Base-by-base conservation (phyloP, 2,113 vertebrate species). In the Lasiurus borealis region DNA sequence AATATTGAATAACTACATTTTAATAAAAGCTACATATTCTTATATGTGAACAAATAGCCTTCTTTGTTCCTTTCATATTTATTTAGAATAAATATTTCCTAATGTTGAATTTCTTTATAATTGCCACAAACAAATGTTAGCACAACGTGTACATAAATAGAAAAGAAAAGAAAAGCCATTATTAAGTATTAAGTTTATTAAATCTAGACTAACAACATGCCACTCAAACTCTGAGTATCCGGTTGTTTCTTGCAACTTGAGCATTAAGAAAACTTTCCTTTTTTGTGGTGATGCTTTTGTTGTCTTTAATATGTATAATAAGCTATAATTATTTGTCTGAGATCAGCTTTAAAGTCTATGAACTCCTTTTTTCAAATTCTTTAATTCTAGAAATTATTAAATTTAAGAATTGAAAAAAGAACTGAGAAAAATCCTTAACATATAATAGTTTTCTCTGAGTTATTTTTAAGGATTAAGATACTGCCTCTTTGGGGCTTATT, bases 101-200 rank as follows among this genome's bases (percentile, higher is more conserved):
- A 34, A 69, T 57, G 12, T 18, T 50, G 25, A 71, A 78, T 62
- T 78, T 85, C 50, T 90, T 77, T 85, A 77, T 90, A 71, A 27
- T 90, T 94, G 46, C 21, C 59, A 50, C 40, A 71, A 76, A 83
- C 69, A 92, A 64, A 90, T 46, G 64, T 77, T 75, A 77, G 11
- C 52, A n/a, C 82, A 69, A n/a, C 76, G 21, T 77, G 15, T 59
- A 62, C 0, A 0, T 75, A 90, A 86, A 34, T 86, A 16, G 62
- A 86, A 91, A 91, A 48, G 62, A 86, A 91, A 91, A 48, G 40
- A 82, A 92, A 83, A 92, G 48, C 15, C 48, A 84, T 69, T 91
- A 71, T 4, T 87, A 87, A 85, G 15, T 69, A 62, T 71, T 95
- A 71, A 18, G 25, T 83, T 50, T 80, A 18, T 87, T 80, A 82